Conservation (phyloP, 2,797 vertebrate genomes). For the Astyanax mexicanus region DNA sequence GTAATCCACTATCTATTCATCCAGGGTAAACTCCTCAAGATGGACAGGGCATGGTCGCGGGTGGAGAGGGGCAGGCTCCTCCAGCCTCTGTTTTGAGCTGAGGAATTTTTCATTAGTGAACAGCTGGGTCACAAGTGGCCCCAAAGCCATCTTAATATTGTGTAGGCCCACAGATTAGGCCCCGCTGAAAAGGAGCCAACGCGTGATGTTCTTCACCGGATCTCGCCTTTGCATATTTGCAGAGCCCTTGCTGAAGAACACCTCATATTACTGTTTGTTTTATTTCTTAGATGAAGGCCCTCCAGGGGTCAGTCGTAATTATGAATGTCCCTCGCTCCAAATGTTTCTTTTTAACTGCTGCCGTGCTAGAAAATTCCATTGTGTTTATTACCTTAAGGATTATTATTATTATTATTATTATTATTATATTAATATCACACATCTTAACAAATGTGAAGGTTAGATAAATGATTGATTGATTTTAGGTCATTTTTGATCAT, state of each 20-base stretch:
- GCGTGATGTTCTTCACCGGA: slow-evolving; percentile 85
- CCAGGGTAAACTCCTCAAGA: slow-evolving; percentile 92
- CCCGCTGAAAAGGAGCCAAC: slow-evolving; percentile 84
- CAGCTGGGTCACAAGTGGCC: slow-evolving; percentile 96
- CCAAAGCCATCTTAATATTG: slow-evolving; percentile 98
- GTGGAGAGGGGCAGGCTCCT: slow-evolving; percentile 69
- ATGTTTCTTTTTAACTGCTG: slow-evolving; percentile 83
- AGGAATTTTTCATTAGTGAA: slow-evolving; percentile 99
- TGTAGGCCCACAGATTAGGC: slow-evolving; percentile 89
- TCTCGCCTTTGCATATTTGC: slow-evolving; percentile 91
- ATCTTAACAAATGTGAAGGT: background rate
- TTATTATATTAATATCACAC: background rate
- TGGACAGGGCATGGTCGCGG: slow-evolving; percentile 81
- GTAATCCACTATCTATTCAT: slow-evolving; percentile 97
- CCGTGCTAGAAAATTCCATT: slow-evolving; percentile 62
- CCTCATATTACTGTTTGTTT: slow-evolving; percentile 87
- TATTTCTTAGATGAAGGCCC: slow-evolving; percentile 80
- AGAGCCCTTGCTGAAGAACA: slow-evolving; percentile 85
- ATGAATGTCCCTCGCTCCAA: slow-evolving; percentile 75
- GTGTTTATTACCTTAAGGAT: slow-evolving; percentile 33
- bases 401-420: background rate
- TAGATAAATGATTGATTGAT: too few species aligned
- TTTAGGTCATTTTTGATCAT: too few species aligned
- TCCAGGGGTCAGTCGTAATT: slow-evolving; percentile 83
- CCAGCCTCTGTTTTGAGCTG: slow-evolving; percentile 88